Evolutionary conservation across 2,113 vertebrate genomes (phyloP), one percentile per base, ranked within the genome.

Genomic region (Hydrochoerus hydrochaeris): DNA sequence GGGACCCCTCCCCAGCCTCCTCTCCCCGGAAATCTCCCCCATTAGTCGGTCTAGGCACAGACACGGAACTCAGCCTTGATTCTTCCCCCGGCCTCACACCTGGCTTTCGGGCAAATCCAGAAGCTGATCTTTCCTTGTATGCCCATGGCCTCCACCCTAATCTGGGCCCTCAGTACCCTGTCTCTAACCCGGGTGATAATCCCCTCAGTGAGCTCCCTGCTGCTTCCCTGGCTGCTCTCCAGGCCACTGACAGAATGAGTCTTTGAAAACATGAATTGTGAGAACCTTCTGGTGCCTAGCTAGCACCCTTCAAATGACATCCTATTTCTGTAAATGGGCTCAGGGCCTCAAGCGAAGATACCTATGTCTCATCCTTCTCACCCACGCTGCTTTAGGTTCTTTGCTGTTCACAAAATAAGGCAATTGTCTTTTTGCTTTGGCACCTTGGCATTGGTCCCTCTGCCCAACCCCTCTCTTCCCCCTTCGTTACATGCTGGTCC

Each of bases 121-220:
- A 28, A 28, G 30, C 35, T 35, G 44, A 41, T 77, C 71, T 77
- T 77, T 46, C 63, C 46, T 41, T 38, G 1, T 3, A 7, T 54
- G 58, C 71, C 54, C 4, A 0, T 10, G 20, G 62, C 28, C 71
- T 85, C 32, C 14, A 17, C 44, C 46, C 35, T 32, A 8, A 11
- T 49, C 52, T 35, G 24, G 0, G 35, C n/a, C 41, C 60, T 77
- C 60, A 2, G 38, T 7, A 58, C 30, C 78, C 69, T 26, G 10
- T 14, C 5, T 49, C 71, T 49, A 69, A n/a, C 67, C 71, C 62
- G 17, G 0, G 3, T 62, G 3, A 35, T 2, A 0, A 0, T 30
- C 44, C 32, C 52, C 44, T 49, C 10, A 32, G 75, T 32, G 16
- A n/a, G 20, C 60, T 44, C 35, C 52, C 20, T 38, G 32, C 63